A percentile compares a stretch with the other conserved stretches of the same genome.
Evolutionary conservation across 2,797 vertebrate species (phyloP).

Genomic region (Hemitrygon akajei): DNA sequence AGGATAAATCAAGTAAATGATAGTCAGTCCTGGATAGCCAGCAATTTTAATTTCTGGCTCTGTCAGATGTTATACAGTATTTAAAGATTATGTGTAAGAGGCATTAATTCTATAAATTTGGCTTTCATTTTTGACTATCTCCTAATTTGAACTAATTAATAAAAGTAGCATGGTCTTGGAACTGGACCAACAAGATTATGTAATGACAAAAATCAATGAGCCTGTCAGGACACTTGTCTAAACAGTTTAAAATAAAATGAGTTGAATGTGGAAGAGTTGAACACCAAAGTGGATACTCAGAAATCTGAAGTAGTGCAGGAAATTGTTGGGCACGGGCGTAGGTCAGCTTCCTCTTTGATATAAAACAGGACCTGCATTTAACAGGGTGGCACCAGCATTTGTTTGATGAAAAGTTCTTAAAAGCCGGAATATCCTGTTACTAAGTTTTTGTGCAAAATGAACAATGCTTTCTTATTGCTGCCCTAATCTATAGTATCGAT

Average conservation of each 20-base stretch:
- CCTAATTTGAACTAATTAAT: neutral
- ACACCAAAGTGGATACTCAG: neutral
- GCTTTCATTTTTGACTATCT: neutral
- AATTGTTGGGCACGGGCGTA: neutral
- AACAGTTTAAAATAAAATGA: neutral
- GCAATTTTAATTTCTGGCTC: neutral
- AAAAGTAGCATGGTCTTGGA: neutral
- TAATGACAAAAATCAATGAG: neutral
- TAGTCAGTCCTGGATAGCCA: neutral
- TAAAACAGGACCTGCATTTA: neutral
- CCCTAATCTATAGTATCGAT: neutral
- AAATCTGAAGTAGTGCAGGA: slow-evolving; percentile 10
- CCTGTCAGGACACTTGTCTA: neutral
- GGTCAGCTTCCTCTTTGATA: neutral
- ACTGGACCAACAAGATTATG: neutral
- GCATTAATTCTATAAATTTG: neutral
- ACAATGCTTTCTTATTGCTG: neutral
- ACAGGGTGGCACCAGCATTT: neutral
- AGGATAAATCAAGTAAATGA: neutral
- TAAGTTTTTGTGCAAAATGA: neutral
- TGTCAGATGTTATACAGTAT: neutral
- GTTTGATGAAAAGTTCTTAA: neutral
- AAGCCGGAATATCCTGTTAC: neutral
- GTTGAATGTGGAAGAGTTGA: neutral
- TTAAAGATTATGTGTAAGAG: neutral